phyloP scores from a whole-genome alignment of 2,888 invertebrate genomes.

The Euplexia lucipara region DNA sequence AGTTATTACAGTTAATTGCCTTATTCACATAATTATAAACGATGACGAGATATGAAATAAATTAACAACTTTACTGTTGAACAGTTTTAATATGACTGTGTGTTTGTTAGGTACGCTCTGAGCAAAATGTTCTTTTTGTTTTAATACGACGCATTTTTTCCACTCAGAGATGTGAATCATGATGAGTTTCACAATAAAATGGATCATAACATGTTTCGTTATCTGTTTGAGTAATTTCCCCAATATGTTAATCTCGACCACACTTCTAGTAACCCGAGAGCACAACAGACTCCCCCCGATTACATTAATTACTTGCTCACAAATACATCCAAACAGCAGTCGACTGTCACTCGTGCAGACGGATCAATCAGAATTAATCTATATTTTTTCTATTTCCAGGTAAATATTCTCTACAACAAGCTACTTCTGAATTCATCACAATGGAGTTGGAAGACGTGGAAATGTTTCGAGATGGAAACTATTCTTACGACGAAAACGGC shows the following conservation, averaged over 20 bases:
- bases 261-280: conserved; percentile 40
- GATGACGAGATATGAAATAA: no score
- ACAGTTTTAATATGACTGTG: no score
- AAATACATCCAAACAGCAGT: conserved; percentile 11
- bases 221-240: conserved; percentile 9
- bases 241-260: conserved; percentile 29
- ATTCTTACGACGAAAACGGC: conserved; percentile 78
- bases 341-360: conserved; percentile 1
- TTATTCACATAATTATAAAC: no score
- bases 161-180: not conserved
- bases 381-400: conserved; percentile 65
- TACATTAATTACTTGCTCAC: conserved; percentile 23
- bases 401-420: conserved; percentile 54
- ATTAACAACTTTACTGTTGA: no score
- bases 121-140: not conserved
- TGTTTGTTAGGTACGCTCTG: no score
- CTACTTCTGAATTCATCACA: conserved; percentile 44
- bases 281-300: conserved; percentile 44
- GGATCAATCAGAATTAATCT: conserved; percentile 6
- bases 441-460: conserved; percentile 87
- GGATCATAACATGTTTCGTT: conserved; percentile 3
- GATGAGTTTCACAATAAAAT: conserved; percentile 1
- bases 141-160: not conserved
- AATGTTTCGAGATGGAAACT: conserved; percentile 77
- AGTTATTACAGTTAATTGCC: no score